phyloP scores from a whole-genome alignment of 1,140 invertebrate species.

The Pseudachorutes palmiensis region DNA sequence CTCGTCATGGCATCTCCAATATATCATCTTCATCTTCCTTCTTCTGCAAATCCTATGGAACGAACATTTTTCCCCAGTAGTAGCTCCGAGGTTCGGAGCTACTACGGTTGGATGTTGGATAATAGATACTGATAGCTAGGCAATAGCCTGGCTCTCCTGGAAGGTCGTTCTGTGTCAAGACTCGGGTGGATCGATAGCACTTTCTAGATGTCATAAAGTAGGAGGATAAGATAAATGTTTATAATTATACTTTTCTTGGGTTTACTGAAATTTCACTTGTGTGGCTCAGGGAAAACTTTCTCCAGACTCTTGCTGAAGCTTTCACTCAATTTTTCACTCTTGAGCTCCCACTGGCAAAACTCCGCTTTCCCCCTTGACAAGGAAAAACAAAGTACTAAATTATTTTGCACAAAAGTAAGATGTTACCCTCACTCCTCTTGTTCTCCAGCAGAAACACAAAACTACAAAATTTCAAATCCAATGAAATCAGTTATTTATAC shows the following conservation, averaged over 20 bases:
- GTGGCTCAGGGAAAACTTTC: background rate
- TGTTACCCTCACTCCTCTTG: background rate
- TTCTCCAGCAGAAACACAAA: background rate
- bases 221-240: conserved; percentile 9
- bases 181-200: conserved; percentile 11
- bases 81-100: too few species aligned
- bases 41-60: background rate
- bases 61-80: background rate
- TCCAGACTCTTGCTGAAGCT: background rate
- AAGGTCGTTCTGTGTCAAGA: background rate
- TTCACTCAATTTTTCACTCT: background rate
- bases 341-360: background rate
- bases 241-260: conserved; percentile 7
- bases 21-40: background rate
- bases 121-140: background rate
- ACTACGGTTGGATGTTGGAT: background rate
- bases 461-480: background rate
- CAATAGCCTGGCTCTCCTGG: background rate
- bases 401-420: background rate
- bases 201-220: conserved; percentile 10
- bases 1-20: background rate
- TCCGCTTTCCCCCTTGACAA: background rate
- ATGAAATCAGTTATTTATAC: background rate
- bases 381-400: background rate
- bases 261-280: too few species aligned